Evolutionary conservation across 1,140 invertebrate genomes (phyloP).

Genomic region (Lepidurus apus): DNA sequence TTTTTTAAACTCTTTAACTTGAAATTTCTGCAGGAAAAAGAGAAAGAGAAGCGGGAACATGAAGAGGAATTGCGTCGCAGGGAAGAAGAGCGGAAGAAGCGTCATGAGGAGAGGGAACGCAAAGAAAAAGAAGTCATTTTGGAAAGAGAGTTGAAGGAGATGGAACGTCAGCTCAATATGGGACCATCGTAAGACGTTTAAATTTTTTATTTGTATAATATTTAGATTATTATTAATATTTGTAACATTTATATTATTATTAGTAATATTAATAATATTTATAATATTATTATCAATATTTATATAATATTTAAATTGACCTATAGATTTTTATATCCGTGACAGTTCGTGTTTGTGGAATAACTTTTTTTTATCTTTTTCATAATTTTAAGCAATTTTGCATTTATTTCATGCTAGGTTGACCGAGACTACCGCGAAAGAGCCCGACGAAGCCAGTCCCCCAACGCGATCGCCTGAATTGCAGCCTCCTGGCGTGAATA

Average conservation of each 20-base stretch:
- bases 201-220: neutral
- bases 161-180: constrained; percentile 37
- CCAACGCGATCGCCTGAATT: constrained; percentile 28
- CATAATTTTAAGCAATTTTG: neutral
- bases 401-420: neutral
- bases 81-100: constrained; percentile 54
- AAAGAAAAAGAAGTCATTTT: constrained; percentile 34
- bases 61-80: constrained; percentile 58
- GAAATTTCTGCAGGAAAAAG: constrained; percentile 51
- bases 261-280: too few relatives aligned
- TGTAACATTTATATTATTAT: too few relatives aligned
- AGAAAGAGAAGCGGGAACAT: constrained; percentile 55
- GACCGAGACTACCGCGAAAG: neutral
- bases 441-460: neutral
- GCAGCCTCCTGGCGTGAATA: constrained; percentile 32
- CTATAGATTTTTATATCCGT: too few relatives aligned
- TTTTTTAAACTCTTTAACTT: constrained; percentile 2
- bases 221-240: too few relatives aligned
- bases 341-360: neutral
- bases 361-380: neutral
- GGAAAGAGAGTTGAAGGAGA: constrained; percentile 36
- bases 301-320: too few relatives aligned
- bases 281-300: too few relatives aligned
- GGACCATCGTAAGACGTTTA: constrained; percentile 35
- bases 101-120: constrained; percentile 50